Base-by-base conservation (phyloP, 2,888 invertebrate genomes). In the Hymenopus coronatus region DNA sequence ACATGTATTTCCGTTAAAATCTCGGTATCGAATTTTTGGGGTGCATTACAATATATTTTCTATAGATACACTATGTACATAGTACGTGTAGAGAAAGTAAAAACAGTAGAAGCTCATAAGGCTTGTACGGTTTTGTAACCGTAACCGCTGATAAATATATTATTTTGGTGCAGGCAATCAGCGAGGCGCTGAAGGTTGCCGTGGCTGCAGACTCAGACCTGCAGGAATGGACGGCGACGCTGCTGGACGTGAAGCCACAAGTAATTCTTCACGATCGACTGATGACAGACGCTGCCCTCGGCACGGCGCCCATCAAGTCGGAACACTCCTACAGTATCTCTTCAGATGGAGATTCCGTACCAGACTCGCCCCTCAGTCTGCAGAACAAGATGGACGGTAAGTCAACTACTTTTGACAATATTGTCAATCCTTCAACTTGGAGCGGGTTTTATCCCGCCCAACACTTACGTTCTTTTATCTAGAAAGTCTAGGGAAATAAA, bases 261-360 rank as follows among this genome's bases (percentile, higher is more conserved):
- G 97, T 98, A 90, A 96, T 98, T 88, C 94, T 98, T 46, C 97
- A 98, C 93, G 98, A 98, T 94, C 95, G 97, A 92, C 95, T 98
- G 91, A 97, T 98, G 96, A 97, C 97, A 20, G 98, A 97, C 92
- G 98, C 98, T 6, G 96, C 97, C 30, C 94, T 98, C 88, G 97
- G 97, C 91, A 96, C 96, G 88, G 93, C 93, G 70, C 98, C 98
- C 91, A 98, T 98, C 93, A 98, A 98, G 94, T 96, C 97, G 90
- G 98, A 98, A 94, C 98, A 98, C 94, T 98, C 98, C 91, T 98
- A 98, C 95, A 98, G 98, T 93, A 92, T 94, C 40, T 91, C 93
- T 33, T 92, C 92, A 89, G 92, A 92, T 88, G 92, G 91, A 54
- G 91, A 91, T 84, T 90, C 91, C 83, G 88, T 88, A 12, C 96